A percentile compares a stretch with the other conserved stretches of the same genome.
Conservation (phyloP, 2,797 vertebrate genomes). For the Oreonectes daqikongensis region DNA sequence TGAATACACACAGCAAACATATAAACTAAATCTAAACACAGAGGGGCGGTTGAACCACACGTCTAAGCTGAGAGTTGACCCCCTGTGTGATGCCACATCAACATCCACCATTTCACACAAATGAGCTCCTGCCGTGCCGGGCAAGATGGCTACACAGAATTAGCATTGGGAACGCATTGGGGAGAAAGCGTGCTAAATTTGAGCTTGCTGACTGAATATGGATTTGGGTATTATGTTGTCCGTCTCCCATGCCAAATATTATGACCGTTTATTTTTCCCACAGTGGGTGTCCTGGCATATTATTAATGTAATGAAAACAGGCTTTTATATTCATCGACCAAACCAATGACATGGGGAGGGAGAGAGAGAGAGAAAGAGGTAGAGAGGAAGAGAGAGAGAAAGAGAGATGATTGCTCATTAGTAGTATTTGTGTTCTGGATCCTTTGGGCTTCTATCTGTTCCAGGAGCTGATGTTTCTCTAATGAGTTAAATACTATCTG, state of each 20-base stretch:
- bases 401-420: constrained; percentile 79
- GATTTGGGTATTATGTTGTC: constrained; percentile 79
- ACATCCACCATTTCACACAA: constrained; percentile 71
- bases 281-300: constrained; percentile 69
- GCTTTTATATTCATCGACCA: constrained; percentile 70
- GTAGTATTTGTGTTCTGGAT: constrained; percentile 71
- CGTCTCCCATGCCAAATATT: constrained; percentile 77
- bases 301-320: constrained; percentile 74
- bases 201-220: constrained; percentile 78
- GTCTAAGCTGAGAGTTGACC: constrained; percentile 67
- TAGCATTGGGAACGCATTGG: constrained; percentile 74
- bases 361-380: background rate
- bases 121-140: constrained; percentile 72
- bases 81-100: constrained; percentile 77
- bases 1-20: constrained; percentile 60
- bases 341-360: constrained; percentile 56
- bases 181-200: constrained; percentile 74
- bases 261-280: constrained; percentile 63
- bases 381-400: constrained; percentile 58
- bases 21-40: constrained; percentile 53
- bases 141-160: constrained; percentile 67
- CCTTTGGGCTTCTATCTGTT: constrained; percentile 69
- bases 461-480: constrained; percentile 68
- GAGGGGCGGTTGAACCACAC: constrained; percentile 33
- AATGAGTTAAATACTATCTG: constrained; percentile 73